Percentiles rank a stretch among this genome's conserved stretches.
Evolutionary conservation across 2,888 invertebrate species (phyloP).

Genomic region (Platycheirus albimanus): DNA sequence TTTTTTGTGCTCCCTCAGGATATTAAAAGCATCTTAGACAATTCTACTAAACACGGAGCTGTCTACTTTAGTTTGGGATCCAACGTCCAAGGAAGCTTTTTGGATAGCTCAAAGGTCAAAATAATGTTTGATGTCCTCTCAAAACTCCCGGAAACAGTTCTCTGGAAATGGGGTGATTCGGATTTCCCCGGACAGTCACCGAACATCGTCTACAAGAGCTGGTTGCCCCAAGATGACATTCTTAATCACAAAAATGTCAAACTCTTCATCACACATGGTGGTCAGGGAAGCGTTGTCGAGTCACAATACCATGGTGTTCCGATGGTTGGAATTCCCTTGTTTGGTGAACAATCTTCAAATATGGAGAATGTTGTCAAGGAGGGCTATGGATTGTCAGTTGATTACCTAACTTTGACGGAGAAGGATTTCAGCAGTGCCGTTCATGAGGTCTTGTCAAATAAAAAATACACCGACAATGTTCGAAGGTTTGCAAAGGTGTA

Average conservation of each 20-base stretch:
- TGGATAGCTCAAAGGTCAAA: conserved; percentile 83
- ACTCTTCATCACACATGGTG: conserved; percentile 87
- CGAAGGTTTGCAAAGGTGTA: conserved; percentile 82
- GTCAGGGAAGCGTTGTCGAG: conserved; percentile 86
- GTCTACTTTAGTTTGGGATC: conserved; percentile 83
- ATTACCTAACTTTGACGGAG: conserved; percentile 69
- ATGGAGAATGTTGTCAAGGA: conserved; percentile 68
- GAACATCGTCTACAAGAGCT: conserved; percentile 85
- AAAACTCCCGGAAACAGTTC: conserved; percentile 84
- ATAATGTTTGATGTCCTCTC: conserved; percentile 84
- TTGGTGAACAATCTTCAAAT: conserved; percentile 77
- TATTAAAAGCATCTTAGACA: conserved; percentile 77
- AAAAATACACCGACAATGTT: conserved; percentile 77
- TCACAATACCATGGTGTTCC: conserved; percentile 85
- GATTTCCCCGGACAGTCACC: conserved; percentile 83
- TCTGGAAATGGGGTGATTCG: conserved; percentile 87
- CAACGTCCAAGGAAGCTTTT: conserved; percentile 83
- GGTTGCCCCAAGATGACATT: conserved; percentile 88
- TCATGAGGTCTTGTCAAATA: conserved; percentile 76
- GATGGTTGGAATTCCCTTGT: conserved; percentile 78
- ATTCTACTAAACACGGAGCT: conserved; percentile 80
- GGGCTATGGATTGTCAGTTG: conserved; percentile 76
- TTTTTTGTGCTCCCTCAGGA: conserved; percentile 53
- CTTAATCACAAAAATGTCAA: conserved; percentile 85
- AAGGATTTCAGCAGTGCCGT: neutral